phyloP scores from a whole-genome alignment of 2,888 invertebrate species.

The Eupithecia pulchellata region DNA sequence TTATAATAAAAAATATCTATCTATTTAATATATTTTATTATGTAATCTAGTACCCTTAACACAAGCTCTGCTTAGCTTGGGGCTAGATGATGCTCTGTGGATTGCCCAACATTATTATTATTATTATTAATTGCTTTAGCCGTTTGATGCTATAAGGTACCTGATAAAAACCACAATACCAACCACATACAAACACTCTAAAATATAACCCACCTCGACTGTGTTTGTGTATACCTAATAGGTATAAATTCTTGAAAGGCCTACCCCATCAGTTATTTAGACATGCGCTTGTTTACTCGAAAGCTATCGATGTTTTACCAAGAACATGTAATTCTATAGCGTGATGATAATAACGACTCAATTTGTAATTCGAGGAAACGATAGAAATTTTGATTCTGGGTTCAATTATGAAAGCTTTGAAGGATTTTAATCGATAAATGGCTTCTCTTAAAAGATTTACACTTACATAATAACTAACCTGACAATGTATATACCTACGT shows the following conservation, averaged over 20 bases:
- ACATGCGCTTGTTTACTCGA: background rate
- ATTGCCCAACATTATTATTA: no score
- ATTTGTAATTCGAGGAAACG: background rate
- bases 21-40: no score
- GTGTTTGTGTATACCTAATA: no score
- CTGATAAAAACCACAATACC: background rate
- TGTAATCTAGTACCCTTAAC: no score
- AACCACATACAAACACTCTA: background rate
- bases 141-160: background rate
- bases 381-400: background rate
- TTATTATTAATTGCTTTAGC: no score
- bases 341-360: background rate
- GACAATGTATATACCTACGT: background rate
- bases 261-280: constrained; percentile 1
- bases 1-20: no score
- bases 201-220: background rate
- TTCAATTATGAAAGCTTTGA: constrained; percentile 5
- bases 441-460: background rate
- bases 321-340: background rate
- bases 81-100: no score
- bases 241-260: background rate
- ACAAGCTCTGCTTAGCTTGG: no score
- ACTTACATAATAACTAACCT: background rate
- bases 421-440: background rate
- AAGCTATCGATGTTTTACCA: background rate